A percentile compares a stretch with the other conserved stretches of the same genome.
Evolutionary conservation across 2,113 vertebrate species (phyloP).

Genomic region (Uria aalge): DNA sequence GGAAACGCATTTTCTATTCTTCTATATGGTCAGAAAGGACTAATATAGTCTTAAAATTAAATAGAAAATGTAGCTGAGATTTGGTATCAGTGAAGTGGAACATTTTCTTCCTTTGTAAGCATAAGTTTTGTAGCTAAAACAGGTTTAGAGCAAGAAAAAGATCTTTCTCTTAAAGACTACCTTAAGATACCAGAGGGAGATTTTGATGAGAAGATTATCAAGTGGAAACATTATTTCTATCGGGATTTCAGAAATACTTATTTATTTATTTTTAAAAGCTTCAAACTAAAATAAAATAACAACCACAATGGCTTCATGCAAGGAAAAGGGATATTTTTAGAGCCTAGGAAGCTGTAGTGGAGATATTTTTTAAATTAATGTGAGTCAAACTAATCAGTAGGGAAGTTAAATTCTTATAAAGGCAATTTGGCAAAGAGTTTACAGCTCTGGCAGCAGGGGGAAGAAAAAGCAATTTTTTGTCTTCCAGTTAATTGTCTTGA

Average conservation of each 20-base stretch:
- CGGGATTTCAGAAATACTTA: neutral
- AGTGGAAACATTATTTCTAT: neutral
- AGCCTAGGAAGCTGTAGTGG: neutral
- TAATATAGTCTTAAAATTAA: neutral
- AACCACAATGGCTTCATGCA: neutral
- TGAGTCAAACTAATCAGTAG: conserved; percentile 39
- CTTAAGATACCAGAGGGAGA: neutral
- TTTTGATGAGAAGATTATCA: neutral
- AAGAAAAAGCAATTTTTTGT: conserved; percentile 28
- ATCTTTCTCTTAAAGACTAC: neutral
- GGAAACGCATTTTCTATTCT: neutral
- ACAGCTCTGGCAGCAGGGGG: conserved; percentile 14
- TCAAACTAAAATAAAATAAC: neutral
- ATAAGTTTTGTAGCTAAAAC: neutral
- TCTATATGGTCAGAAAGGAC: neutral
- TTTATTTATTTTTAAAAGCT: neutral
- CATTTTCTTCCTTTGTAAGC: neutral
- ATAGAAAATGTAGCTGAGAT: neutral
- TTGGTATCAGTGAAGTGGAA: neutral
- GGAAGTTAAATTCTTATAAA: conserved; percentile 54
- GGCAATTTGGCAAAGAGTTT: conserved; percentile 42
- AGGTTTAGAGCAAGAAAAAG: neutral
- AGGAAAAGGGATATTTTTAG: neutral
- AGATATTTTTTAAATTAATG: conserved; percentile 50
- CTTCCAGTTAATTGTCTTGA: conserved; percentile 46